These are phyloP conservation scores for Palaemon carinicauda DNA, from an alignment of 1,140 invertebrate genomes.

Conservation along the genomic window DNA sequence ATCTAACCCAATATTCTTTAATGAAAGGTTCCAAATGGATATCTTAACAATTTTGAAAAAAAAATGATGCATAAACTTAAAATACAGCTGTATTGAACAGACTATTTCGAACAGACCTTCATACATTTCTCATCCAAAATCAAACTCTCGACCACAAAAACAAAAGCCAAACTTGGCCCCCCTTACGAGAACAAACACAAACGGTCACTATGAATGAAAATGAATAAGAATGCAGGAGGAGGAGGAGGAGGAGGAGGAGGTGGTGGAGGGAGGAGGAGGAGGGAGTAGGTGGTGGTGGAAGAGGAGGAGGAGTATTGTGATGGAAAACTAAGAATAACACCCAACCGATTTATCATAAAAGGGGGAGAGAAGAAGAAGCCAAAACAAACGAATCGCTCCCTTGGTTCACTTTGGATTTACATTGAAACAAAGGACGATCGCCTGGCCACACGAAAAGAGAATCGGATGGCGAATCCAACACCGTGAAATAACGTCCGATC, in stretches of 20 bases:
- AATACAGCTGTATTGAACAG: too few species aligned
- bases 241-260: background rate
- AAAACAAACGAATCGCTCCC: background rate
- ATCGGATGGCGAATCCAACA: conserved; percentile 22
- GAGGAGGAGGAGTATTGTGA: background rate
- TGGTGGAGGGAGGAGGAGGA: background rate
- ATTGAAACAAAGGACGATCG: conserved; percentile 32
- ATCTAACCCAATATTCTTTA: too few species aligned
- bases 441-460: conserved; percentile 19
- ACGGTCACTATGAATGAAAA: background rate
- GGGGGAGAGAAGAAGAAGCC: background rate
- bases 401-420: conserved; percentile 7
- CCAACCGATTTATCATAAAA: background rate
- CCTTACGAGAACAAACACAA: background rate
- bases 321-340: background rate
- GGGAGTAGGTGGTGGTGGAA: background rate
- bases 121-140: too few species aligned
- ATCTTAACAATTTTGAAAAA: too few species aligned
- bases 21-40: too few species aligned
- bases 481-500: conserved; percentile 37
- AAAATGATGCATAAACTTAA: too few species aligned
- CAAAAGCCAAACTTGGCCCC: background rate
- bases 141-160: background rate
- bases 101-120: too few species aligned
- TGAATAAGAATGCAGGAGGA: background rate